Conservation (phyloP, 2,113 vertebrate genomes). For the Orthonyx spaldingii region DNA sequence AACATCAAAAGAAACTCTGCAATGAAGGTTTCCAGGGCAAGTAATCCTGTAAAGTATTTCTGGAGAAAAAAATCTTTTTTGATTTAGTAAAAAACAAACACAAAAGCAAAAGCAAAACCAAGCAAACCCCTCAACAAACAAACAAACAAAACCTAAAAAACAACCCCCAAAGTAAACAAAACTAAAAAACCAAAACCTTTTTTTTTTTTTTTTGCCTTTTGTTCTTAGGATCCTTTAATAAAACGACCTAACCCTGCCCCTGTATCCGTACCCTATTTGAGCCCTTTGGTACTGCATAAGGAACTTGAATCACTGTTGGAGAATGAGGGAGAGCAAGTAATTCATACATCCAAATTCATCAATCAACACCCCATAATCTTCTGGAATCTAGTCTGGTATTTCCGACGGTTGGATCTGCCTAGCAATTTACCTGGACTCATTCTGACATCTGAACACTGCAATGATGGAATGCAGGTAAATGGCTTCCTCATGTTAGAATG, state of each 20-base stretch:
- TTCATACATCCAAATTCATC: slow-evolving; percentile 95
- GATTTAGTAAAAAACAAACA: not conserved
- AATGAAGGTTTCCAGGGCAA: not conserved
- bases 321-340: slow-evolving; percentile 96
- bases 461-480: slow-evolving; percentile 87
- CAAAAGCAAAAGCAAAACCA: not conserved
- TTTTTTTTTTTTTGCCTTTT: not conserved
- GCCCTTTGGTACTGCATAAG: slow-evolving; percentile 93
- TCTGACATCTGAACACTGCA: slow-evolving; percentile 95
- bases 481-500: accelerated
- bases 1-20: not conserved
- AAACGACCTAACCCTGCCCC: slow-evolving; percentile 85
- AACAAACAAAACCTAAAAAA: not conserved
- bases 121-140: not conserved
- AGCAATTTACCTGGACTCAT: slow-evolving; percentile 93
- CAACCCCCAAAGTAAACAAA: not conserved
- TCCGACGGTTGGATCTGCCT: slow-evolving; percentile 89
- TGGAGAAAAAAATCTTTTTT: not conserved
- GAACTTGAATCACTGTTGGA: slow-evolving; percentile 94
- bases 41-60: not conserved
- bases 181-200: accelerated
- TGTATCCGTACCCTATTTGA: slow-evolving; percentile 94
- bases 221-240: slow-evolving; percentile 81
- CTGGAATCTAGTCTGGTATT: slow-evolving; percentile 99
- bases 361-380: slow-evolving; percentile 98